Evolutionary conservation across 2,113 vertebrate genomes (phyloP), one percentile per base, ranked within the genome.

Genomic region (Erythrocebus patas): DNA sequence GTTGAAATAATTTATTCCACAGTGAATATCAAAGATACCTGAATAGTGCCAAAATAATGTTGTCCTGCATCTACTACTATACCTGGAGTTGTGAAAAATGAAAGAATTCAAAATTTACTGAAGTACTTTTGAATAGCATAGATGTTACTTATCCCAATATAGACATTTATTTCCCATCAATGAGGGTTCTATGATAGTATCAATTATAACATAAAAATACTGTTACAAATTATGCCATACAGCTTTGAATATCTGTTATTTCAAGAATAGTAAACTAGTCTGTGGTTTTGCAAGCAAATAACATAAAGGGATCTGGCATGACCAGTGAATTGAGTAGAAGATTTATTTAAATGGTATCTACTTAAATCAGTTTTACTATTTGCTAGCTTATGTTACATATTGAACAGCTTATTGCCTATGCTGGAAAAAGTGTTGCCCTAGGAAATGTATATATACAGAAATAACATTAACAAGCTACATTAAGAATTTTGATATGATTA

Each of bases 11-110:
- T 66, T 59, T 80, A 78, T 64, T 92, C 55, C 43, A 88, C 13
- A 68, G 30, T 83, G 52, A 96, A 40, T 76, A 73, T 89, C 64
- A 95, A 90, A 92, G 32, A 76, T 92, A 80, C 8, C 45, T 95
- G 38, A 89, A 57, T 89, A 59, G 17, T 92, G 35, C 38, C 27
- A 8, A 96, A 93, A 75, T 82, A 95, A 61, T 50, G 20, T 40
- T 66, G 13, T n/a, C 43, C 68, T 87, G 76, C 52, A 68, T 73
- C 43, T 73, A 20, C 5, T 73, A 89, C 82, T 78, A 85, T 95
- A 20, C 17, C 52, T 72, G 30, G 55, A 84, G 10, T 72, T 87
- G 30, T 72, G 50, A 88, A 84, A 73, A 87, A 91, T 16, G 3
- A 84, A 86, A 72, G 23, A 38, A 50, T 43, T 43, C 18, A 93